Conservation (phyloP, 2,888 invertebrate species). For the Globia sparganii region DNA sequence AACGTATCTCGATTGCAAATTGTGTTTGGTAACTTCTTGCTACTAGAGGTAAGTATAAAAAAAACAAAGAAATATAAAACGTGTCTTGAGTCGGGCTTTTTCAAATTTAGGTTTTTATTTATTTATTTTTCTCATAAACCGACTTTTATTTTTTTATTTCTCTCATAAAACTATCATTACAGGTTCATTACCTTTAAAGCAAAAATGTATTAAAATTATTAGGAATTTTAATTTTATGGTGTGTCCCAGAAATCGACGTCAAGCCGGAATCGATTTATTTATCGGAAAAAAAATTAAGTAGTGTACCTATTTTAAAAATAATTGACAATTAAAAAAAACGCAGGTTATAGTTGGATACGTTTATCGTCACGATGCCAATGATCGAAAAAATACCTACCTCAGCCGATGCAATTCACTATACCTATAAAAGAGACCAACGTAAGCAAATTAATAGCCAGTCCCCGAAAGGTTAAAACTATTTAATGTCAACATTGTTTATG, state of each 20-base stretch:
- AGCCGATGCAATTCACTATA: background rate
- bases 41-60: too few relatives aligned
- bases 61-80: too few relatives aligned
- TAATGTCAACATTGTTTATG: background rate
- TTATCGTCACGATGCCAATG: background rate
- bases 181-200: background rate
- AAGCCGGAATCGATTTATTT: too few relatives aligned
- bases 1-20: too few relatives aligned
- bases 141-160: background rate
- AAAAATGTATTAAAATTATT: background rate
- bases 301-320: too few relatives aligned
- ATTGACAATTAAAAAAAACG: too few relatives aligned
- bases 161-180: background rate
- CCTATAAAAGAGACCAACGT: background rate
- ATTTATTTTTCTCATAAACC: background rate
- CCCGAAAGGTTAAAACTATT: background rate
- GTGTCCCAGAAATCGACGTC: too few relatives aligned
- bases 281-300: too few relatives aligned
- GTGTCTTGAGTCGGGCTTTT: too few relatives aligned
- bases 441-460: background rate
- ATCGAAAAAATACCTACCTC: background rate
- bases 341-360: background rate
- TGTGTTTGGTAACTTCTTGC: too few relatives aligned
- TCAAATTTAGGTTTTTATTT: background rate
- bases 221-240: background rate